These are phyloP conservation scores for Platynereis dumerilii DNA, from an alignment of 2,888 invertebrate genomes.

Conservation along the genomic window DNA sequence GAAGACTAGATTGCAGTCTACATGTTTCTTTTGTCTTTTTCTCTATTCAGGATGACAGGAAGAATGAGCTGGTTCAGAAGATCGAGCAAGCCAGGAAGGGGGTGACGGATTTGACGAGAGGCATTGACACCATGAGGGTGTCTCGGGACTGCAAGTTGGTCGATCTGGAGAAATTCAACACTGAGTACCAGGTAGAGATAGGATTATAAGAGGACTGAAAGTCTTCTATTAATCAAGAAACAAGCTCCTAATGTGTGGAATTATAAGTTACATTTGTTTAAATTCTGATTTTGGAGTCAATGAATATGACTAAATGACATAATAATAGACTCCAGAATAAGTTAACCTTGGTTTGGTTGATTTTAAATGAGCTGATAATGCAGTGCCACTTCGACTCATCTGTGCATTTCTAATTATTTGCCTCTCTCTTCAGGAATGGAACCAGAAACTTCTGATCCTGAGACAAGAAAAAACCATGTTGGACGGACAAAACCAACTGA, in stretches of 20 bases:
- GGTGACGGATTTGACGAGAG: slow-evolving; percentile 85
- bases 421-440: slow-evolving; percentile 44
- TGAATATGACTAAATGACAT: no score
- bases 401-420: no score
- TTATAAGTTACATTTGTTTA: no score
- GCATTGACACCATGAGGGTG: slow-evolving; percentile 93
- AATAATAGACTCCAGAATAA: no score
- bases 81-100: slow-evolving; percentile 83
- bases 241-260: no score
- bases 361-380: no score
- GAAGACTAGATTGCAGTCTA: no score
- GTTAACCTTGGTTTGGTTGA: no score
- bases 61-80: slow-evolving; percentile 80
- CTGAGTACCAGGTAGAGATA: background rate
- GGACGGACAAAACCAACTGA: slow-evolving; percentile 54
- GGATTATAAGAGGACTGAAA: background rate
- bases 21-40: no score
- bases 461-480: slow-evolving; percentile 59
- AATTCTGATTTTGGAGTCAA: no score
- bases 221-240: background rate
- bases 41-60: slow-evolving; percentile 65
- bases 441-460: slow-evolving; percentile 48
- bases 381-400: no score
- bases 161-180: slow-evolving; percentile 55
- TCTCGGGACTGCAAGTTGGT: slow-evolving; percentile 88